Conservation (phyloP, 1,140 invertebrate genomes). For the Lucilia sericata region DNA sequence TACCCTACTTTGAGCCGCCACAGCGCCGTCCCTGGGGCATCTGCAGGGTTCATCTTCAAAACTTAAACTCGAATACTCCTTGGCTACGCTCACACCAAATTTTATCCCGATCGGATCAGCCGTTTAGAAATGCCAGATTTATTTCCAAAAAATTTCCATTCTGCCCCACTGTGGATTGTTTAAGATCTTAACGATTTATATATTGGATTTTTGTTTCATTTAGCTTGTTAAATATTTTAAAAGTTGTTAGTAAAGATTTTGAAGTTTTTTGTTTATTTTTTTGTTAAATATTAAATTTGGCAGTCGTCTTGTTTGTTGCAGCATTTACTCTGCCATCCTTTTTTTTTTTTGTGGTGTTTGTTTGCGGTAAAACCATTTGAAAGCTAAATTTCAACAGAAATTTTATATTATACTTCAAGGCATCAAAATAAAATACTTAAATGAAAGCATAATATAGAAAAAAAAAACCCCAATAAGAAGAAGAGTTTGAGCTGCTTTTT, state of each 20-base stretch:
- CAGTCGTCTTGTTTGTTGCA: background rate
- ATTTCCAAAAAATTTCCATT: too few species aligned
- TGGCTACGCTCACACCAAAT: too few species aligned
- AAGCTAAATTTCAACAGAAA: slow-evolving; percentile 29
- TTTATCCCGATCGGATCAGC: too few species aligned
- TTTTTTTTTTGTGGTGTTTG: too few species aligned
- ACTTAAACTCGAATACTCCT: too few species aligned
- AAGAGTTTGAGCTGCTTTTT: background rate
- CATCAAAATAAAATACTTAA: background rate
- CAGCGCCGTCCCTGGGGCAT: too few species aligned
- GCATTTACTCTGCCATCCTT: background rate
- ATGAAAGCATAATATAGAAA: background rate
- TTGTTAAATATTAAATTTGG: slow-evolving; percentile 24
- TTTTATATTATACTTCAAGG: slow-evolving; percentile 6
- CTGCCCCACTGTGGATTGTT: too few species aligned
- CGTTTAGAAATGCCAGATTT: too few species aligned
- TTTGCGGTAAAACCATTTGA: slow-evolving; percentile 26
- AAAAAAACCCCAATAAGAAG: background rate
- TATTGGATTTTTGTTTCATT: slow-evolving; percentile 4
- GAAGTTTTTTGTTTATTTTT: background rate
- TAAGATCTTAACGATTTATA: slow-evolving; percentile 26
- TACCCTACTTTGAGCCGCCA: too few species aligned
- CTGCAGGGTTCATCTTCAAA: too few species aligned
- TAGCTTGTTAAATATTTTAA: slow-evolving; percentile 8
- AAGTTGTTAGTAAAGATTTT: background rate